A percentile compares a stretch with the other conserved stretches of the same genome.
Evolutionary conservation across 2,797 vertebrate species (phyloP).

Genomic region (Lacerta bilineata): DNA sequence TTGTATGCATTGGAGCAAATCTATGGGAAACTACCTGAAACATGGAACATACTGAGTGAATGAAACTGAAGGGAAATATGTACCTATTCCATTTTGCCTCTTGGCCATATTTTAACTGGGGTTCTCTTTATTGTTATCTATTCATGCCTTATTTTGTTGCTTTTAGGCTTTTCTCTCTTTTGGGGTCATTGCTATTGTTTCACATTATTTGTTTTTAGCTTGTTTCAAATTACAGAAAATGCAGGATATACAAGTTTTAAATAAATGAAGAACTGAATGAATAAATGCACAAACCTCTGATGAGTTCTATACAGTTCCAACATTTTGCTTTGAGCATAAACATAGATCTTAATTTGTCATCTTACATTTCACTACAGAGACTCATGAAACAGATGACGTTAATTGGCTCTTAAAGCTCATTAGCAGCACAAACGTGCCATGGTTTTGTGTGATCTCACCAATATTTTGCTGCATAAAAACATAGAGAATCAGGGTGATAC

Average conservation of each 20-base stretch:
- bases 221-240: not conserved
- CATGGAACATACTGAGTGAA: not conserved
- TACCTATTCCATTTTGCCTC: not conserved
- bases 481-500: not conserved
- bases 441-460: not conserved
- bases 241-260: not conserved
- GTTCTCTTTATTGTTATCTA: not conserved
- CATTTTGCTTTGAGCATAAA: constrained; percentile 2
- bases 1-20: not conserved
- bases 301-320: constrained; percentile 12
- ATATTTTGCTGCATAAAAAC: constrained; percentile 17
- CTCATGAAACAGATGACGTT: constrained; percentile 39
- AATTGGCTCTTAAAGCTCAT: not conserved
- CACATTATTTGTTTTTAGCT: not conserved
- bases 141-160: not conserved
- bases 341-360: constrained; percentile 28
- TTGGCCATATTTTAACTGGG: not conserved
- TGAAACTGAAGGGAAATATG: not conserved
- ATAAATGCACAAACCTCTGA: not conserved
- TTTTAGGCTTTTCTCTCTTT: not conserved
- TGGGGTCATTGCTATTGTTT: not conserved
- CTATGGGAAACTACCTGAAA: not conserved
- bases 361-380: not conserved
- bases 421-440: constrained; percentile 11
- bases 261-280: not conserved